phyloP scores from a whole-genome alignment of 2,797 vertebrate species.

The Catostomus latipinnis region DNA sequence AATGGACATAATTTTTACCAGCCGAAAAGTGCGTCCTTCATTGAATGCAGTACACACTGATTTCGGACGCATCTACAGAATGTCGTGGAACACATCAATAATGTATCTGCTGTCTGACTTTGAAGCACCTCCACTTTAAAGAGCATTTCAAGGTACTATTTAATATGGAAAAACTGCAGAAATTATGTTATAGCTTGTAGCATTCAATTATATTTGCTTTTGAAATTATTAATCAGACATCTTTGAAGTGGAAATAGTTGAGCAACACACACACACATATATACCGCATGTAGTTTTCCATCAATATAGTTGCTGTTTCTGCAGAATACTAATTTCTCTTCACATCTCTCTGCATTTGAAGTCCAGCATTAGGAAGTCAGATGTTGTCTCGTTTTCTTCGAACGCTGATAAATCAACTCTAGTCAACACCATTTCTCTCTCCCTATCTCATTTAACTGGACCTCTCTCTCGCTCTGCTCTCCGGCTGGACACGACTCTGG shows the following conservation, averaged over 20 bases:
- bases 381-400: constrained; percentile 73
- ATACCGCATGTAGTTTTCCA: constrained; percentile 51
- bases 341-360: constrained; percentile 64
- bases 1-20: no score
- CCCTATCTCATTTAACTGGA: constrained; percentile 49
- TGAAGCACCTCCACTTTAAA: constrained; percentile 1
- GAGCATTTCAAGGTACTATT: constrained; percentile 10
- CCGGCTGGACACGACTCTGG: constrained; percentile 26
- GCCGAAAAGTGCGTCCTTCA: no score
- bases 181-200: constrained; percentile 4
- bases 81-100: no score
- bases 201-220: constrained; percentile 20
- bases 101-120: neutral
- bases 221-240: constrained; percentile 15
- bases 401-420: constrained; percentile 78
- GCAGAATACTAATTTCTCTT: constrained; percentile 53
- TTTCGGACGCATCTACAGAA: no score
- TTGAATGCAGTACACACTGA: no score
- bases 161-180: constrained; percentile 21
- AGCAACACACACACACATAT: constrained; percentile 7
- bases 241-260: constrained; percentile 48
- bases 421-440: constrained; percentile 49
- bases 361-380: constrained; percentile 81
- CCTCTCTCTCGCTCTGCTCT: constrained; percentile 22
- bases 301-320: constrained; percentile 49